A percentile compares a stretch with the other conserved stretches of the same genome.
Evolutionary conservation across 2,113 vertebrate genomes (phyloP).

Genomic region (Mustelus asterias): DNA sequence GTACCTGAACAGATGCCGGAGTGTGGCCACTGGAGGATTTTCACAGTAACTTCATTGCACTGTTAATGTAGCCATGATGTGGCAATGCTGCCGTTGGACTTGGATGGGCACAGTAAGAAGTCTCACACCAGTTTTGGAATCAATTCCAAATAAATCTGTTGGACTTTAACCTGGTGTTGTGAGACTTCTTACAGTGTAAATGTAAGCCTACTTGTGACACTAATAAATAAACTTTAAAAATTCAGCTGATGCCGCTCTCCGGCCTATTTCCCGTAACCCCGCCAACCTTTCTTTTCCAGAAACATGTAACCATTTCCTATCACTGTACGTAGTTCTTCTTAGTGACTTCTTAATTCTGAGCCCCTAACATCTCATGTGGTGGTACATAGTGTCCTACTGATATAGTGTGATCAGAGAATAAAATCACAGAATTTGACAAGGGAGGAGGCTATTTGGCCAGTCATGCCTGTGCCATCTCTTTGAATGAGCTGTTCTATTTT

Average conservation of each 20-base stretch:
- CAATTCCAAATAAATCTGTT: too few species aligned
- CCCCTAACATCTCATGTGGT: neutral
- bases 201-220: too few species aligned
- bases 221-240: neutral
- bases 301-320: neutral
- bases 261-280: neutral
- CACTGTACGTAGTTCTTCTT: neutral
- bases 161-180: too few species aligned
- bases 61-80: too few species aligned
- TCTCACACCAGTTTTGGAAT: too few species aligned
- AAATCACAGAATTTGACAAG: neutral
- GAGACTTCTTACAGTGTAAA: too few species aligned
- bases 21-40: too few species aligned
- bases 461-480: neutral
- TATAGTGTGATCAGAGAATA: neutral
- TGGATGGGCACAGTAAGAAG: too few species aligned
- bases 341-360: neutral
- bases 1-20: too few species aligned
- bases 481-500: too few species aligned
- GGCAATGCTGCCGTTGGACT: too few species aligned
- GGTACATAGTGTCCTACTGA: neutral
- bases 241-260: neutral
- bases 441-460: neutral
- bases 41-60: too few species aligned
- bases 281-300: neutral